These are phyloP conservation scores for Bujurquina vittata DNA, from an alignment of 2,113 vertebrate genomes.

Conservation along the genomic window DNA sequence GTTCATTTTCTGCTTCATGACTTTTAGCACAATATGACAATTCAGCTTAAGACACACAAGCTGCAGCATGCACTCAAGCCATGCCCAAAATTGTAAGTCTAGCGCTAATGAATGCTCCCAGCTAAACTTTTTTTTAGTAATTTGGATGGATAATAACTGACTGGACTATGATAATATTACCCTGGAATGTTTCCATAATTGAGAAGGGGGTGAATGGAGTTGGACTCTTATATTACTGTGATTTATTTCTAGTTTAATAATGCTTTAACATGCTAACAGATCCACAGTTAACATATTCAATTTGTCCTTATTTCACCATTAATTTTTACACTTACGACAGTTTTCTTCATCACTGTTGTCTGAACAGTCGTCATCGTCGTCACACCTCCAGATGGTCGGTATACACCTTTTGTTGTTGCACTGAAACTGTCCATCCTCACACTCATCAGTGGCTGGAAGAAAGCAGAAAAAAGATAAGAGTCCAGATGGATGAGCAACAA, in stretches of 20 bases:
- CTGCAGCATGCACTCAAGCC: not conserved
- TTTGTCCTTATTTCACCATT: not conserved
- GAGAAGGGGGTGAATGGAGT: not conserved
- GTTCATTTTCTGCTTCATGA: conserved; percentile 10
- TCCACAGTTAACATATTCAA: not conserved
- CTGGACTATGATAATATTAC: not conserved
- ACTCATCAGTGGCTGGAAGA: conserved; percentile 82
- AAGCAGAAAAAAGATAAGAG: not conserved
- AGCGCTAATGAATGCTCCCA: not conserved
- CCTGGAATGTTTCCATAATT: not conserved
- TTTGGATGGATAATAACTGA: not conserved
- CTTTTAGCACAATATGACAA: conserved; percentile 5
- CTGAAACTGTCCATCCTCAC: conserved; percentile 93
- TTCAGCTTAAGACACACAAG: conserved; percentile 3
- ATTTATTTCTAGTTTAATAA: not conserved
- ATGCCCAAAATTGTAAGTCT: not conserved
- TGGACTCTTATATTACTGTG: not conserved
- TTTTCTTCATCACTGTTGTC: conserved; percentile 97
- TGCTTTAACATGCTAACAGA: not conserved
- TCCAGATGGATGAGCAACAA: conserved; percentile 51
- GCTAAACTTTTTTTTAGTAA: not conserved
- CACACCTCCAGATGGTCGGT: conserved; percentile 93
- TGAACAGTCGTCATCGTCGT: conserved; percentile 95
- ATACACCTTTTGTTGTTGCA: conserved; percentile 94
- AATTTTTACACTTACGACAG: conserved; percentile 88